phyloP scores from a whole-genome alignment of 2,113 vertebrate species.

The Atrichornis clamosus region DNA sequence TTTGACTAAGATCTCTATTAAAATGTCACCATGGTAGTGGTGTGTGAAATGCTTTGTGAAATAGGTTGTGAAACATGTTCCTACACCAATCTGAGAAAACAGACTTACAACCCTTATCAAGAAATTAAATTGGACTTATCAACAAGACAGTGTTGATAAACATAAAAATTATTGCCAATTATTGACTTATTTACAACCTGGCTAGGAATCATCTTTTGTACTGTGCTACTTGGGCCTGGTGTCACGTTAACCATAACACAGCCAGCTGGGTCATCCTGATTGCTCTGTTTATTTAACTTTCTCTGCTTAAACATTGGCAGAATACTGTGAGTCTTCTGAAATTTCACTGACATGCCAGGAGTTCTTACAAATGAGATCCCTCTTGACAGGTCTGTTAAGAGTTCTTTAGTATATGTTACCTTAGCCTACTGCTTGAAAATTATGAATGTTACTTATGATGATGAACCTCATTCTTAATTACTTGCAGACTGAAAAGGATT shows the following conservation, averaged over 20 bases:
- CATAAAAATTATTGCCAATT: constrained; percentile 8
- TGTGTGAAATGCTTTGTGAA: constrained; percentile 8
- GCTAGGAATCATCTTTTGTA: not conserved
- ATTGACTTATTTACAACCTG: constrained; percentile 21
- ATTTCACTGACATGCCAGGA: not conserved
- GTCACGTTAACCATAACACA: constrained; percentile 14
- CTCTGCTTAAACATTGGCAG: constrained; percentile 26
- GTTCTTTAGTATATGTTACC: not conserved
- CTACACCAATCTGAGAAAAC: not conserved
- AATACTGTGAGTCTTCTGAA: not conserved
- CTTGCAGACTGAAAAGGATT: not conserved
- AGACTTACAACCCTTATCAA: not conserved
- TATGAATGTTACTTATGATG: not conserved
- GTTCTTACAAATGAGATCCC: not conserved
- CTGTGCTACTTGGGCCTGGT: not conserved
- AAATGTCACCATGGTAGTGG: not conserved
- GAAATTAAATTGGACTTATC: not conserved
- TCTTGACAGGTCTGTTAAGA: not conserved
- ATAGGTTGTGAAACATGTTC: not conserved
- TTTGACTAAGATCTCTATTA: not conserved
- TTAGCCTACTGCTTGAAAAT: not conserved
- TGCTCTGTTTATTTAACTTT: not conserved
- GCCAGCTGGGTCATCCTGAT: constrained; percentile 32
- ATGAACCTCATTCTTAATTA: not conserved
- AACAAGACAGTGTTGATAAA: not conserved